Evolutionary conservation across 2,888 invertebrate genomes (phyloP).

Genomic region (Nephrotoma guestfalica): DNA sequence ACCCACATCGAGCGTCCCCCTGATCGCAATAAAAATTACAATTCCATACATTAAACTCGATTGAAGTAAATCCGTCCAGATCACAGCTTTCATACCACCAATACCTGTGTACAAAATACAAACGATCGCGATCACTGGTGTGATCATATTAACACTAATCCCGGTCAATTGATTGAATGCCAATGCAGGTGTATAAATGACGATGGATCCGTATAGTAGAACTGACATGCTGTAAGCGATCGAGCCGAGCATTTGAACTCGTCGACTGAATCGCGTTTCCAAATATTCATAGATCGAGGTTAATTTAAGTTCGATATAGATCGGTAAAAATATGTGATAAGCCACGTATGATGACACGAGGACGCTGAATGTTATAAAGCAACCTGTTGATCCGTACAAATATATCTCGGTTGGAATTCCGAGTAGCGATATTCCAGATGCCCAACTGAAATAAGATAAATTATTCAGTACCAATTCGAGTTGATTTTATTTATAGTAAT

Average conservation of each 20-base stretch:
- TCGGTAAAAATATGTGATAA: not conserved
- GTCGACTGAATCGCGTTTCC: not conserved
- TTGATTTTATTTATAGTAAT: not conserved
- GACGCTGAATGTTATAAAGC: not conserved
- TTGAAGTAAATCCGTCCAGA: not conserved
- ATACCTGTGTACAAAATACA: not conserved
- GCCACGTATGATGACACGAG: not conserved
- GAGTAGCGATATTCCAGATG: not conserved
- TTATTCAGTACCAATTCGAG: not conserved
- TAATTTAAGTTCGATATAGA: not conserved
- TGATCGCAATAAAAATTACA: not conserved
- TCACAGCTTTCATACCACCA: not conserved
- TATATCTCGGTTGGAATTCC: not conserved
- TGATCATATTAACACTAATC: not conserved
- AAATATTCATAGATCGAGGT: not conserved
- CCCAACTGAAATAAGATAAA: not conserved
- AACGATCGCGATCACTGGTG: not conserved
- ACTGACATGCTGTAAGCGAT: not conserved
- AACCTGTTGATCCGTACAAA: not conserved
- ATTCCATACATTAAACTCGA: not conserved
- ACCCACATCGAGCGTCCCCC: not conserved
- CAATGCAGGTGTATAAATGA: not conserved
- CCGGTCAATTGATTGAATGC: not conserved
- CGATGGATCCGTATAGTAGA: not conserved
- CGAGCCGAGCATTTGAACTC: not conserved